Percentiles rank a stretch among this genome's conserved stretches.
Evolutionary conservation across 2,113 vertebrate species (phyloP).

Genomic region (Pterocles gutturalis): DNA sequence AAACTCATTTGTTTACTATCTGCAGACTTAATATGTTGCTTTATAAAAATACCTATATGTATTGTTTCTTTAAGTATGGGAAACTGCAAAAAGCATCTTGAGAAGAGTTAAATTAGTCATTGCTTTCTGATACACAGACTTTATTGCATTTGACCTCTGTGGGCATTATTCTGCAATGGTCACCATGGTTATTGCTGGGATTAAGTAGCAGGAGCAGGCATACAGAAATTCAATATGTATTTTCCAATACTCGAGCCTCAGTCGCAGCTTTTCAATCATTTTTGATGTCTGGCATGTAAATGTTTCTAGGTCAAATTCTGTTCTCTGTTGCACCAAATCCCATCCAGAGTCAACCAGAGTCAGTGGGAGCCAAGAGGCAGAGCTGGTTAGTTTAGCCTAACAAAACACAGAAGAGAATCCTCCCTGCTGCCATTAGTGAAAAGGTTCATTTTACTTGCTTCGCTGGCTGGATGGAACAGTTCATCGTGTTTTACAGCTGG

Average conservation of each 20-base stretch:
- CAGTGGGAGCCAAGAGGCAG: background rate
- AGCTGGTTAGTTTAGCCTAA: background rate
- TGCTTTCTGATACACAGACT: background rate
- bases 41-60: background rate
- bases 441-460: background rate
- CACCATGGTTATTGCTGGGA: background rate
- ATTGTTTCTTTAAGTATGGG: background rate
- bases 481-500: background rate
- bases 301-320: background rate
- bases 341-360: background rate
- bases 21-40: background rate
- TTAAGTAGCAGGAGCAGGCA: background rate
- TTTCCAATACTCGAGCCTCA: background rate
- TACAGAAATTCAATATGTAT: background rate
- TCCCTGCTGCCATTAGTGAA: background rate
- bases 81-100: background rate
- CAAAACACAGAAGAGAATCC: background rate
- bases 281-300: background rate
- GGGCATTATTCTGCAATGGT: background rate
- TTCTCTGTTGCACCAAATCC: background rate
- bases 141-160: constrained; percentile 3
- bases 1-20: background rate
- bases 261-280: background rate
- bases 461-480: background rate
- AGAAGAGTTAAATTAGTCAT: background rate